A percentile compares a stretch with the other conserved stretches of the same genome.
Evolutionary conservation across 2,797 vertebrate genomes (phyloP).

Genomic region (Oreochromis mossambicus): DNA sequence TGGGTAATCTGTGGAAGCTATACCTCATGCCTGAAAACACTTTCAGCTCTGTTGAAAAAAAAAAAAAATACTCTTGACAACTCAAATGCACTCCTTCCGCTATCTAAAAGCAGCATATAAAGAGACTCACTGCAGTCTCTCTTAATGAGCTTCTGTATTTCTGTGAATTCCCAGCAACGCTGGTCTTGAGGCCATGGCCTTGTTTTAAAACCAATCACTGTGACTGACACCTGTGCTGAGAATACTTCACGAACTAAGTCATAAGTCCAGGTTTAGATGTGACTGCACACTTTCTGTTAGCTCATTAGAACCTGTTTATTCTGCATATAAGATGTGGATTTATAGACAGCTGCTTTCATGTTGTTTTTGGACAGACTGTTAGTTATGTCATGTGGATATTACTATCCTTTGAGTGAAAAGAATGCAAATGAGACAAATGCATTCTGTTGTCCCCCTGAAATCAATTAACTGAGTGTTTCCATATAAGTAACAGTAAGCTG

Average conservation of each 20-base stretch:
- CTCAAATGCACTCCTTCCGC: background rate
- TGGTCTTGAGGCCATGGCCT: background rate
- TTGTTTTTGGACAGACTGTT: background rate
- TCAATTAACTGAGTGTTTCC: background rate
- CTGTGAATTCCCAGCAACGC: background rate
- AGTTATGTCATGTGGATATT: background rate
- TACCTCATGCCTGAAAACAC: constrained; percentile 1
- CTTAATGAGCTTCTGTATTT: constrained; percentile 32
- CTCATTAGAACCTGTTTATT: background rate
- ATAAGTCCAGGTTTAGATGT: background rate
- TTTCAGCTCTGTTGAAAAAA: background rate
- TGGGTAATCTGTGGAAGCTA: constrained; percentile 2
- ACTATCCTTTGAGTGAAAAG: background rate
- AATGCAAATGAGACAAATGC: background rate
- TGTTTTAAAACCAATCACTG: constrained; percentile 24
- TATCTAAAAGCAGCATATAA: constrained; percentile 7
- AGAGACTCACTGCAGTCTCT: background rate
- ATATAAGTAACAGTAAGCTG: background rate
- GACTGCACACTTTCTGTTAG: background rate
- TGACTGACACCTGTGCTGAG: constrained; percentile 23
- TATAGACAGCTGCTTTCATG: background rate
- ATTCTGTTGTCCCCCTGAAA: background rate
- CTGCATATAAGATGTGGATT: background rate
- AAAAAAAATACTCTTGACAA: background rate
- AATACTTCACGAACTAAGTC: background rate